Evolutionary conservation across 1,140 invertebrate genomes (phyloP).

Genomic region (Drosophila sechellia): DNA sequence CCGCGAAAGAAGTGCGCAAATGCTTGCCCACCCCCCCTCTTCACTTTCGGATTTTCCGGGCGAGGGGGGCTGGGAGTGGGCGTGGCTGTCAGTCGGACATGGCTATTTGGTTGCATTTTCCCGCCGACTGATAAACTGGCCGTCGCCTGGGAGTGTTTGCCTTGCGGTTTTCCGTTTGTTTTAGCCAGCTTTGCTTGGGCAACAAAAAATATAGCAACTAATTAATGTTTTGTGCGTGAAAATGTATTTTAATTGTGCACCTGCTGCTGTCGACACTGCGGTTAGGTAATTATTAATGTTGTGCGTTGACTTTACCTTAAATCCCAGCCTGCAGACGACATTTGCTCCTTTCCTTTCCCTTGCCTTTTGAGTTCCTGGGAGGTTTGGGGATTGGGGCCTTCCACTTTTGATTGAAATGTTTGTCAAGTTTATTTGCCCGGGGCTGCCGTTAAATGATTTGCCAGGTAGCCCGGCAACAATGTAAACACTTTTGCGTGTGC

Average conservation of each 20-base stretch:
- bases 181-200: constrained; percentile 13
- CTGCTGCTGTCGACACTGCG: constrained; percentile 34
- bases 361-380: background rate
- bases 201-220: constrained; percentile 53
- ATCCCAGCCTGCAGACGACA: constrained; percentile 26
- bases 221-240: constrained; percentile 70
- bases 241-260: constrained; percentile 60
- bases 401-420: constrained; percentile 53
- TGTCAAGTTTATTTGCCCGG: constrained; percentile 50
- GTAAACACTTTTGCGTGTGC: constrained; percentile 32
- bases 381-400: constrained; percentile 1
- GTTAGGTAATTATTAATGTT: constrained; percentile 56
- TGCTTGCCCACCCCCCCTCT: constrained; percentile 44
- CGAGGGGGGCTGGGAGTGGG: constrained; percentile 5
- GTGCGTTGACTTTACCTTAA: constrained; percentile 41
- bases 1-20: constrained; percentile 74
- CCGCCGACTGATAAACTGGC: constrained; percentile 46
- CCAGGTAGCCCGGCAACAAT: constrained; percentile 21
- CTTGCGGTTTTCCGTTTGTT: constrained; percentile 40
- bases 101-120: constrained; percentile 42
- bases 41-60: background rate
- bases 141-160: constrained; percentile 27
- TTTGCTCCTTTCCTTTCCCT: constrained; percentile 4
- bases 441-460: constrained; percentile 20
- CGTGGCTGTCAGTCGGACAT: constrained; percentile 34